Evolutionary conservation across 1,140 invertebrate species (phyloP).

Genomic region (Gryon sp.): DNA sequence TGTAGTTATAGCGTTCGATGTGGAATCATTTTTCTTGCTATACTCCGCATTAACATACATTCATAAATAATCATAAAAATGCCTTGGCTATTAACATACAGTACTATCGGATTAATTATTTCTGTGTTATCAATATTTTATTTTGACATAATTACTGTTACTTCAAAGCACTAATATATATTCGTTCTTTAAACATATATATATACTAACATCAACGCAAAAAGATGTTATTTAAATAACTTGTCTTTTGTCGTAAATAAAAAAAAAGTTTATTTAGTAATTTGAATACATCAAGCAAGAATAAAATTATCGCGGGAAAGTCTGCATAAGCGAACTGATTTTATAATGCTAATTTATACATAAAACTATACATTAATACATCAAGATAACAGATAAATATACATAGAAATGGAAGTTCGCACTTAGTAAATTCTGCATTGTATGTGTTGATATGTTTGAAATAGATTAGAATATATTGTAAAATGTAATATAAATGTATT

Average conservation of each 20-base stretch:
- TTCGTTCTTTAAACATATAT: slow-evolving; percentile 19
- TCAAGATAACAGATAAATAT: slow-evolving; percentile 31
- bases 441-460: no score
- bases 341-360: slow-evolving; percentile 54
- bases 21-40: slow-evolving; percentile 24
- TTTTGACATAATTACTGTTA: slow-evolving; percentile 19
- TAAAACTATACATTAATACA: slow-evolving; percentile 48
- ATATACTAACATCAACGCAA: no score
- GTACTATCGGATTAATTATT: slow-evolving; percentile 31
- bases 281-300: slow-evolving; percentile 39
- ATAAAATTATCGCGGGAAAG: slow-evolving; percentile 38
- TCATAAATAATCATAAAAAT: slow-evolving; percentile 33
- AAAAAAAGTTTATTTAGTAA: slow-evolving; percentile 30
- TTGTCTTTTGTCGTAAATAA: slow-evolving; percentile 24
- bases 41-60: slow-evolving; percentile 20
- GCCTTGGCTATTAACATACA: slow-evolving; percentile 21
- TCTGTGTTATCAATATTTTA: slow-evolving; percentile 30
- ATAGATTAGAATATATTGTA: slow-evolving; percentile 13
- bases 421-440: no score
- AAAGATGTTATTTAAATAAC: slow-evolving; percentile 45
- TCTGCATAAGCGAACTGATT: neutral
- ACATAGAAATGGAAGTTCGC: slow-evolving; percentile 38
- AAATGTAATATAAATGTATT: slow-evolving; percentile 18
- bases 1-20: slow-evolving; percentile 11
- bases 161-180: slow-evolving; percentile 6